Evolutionary conservation across 2,113 vertebrate species (phyloP).

Genomic region (Zootoca vivipara): DNA sequence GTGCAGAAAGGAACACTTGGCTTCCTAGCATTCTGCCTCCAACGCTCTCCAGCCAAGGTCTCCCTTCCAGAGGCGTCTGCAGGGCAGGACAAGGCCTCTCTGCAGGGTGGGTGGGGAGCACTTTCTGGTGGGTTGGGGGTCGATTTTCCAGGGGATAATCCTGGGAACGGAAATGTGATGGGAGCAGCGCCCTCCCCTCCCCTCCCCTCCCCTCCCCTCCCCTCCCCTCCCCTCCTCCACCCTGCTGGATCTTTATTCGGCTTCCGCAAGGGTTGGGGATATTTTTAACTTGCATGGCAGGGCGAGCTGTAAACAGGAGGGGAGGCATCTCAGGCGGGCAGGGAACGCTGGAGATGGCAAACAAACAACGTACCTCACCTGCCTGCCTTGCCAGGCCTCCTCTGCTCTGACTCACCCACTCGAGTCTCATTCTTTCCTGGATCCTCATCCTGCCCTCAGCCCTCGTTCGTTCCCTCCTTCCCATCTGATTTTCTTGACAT

Average conservation of each 20-base stretch:
- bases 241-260: background rate
- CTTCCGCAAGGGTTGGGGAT: slow-evolving; percentile 34
- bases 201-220: background rate
- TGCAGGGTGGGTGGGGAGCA: background rate
- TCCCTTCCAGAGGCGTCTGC: background rate
- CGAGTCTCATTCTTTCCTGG: background rate
- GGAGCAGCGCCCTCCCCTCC: background rate
- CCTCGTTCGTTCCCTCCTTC: background rate
- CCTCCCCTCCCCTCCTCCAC: too few species aligned
- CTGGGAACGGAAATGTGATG: slow-evolving; percentile 39
- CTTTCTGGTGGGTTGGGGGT: slow-evolving; percentile 1
- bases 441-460: background rate
- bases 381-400: background rate
- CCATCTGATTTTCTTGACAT: background rate
- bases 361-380: slow-evolving; percentile 48
- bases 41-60: background rate
- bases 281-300: slow-evolving; percentile 59
- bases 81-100: too few species aligned
- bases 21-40: background rate
- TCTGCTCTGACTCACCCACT: background rate
- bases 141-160: slow-evolving; percentile 2
- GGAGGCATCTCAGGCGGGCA: background rate
- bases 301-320: background rate
- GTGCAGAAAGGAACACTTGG: background rate
- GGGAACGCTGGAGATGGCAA: slow-evolving; percentile 61